Conservation (phyloP, 2,113 vertebrate genomes). For the Toxostoma redivivum region DNA sequence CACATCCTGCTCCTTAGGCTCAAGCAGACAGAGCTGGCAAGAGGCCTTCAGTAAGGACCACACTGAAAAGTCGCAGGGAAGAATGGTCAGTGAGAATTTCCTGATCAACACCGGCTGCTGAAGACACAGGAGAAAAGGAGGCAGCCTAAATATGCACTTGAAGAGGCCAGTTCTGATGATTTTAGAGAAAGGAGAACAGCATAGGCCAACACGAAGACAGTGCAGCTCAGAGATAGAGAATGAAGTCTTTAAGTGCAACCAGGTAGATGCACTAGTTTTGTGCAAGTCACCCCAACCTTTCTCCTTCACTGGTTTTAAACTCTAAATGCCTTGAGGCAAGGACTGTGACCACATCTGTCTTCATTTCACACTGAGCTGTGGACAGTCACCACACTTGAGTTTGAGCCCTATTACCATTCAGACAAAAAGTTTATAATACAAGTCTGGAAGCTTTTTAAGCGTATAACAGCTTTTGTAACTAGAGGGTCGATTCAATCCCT, state of each 20-base stretch:
- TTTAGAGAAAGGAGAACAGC: background rate
- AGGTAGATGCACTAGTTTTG: background rate
- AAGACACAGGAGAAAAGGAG: background rate
- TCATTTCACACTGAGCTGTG: background rate
- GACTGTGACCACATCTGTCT: background rate
- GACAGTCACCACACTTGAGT: background rate
- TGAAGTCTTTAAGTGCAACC: background rate
- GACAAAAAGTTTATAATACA: background rate
- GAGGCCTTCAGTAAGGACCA: background rate
- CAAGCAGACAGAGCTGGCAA: background rate
- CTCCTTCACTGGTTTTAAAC: background rate
- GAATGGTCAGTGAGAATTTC: background rate
- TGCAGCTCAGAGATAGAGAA: background rate
- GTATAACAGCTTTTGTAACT: background rate
- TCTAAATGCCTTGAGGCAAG: background rate
- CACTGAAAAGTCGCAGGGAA: background rate
- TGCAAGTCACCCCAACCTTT: background rate
- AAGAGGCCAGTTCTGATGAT: background rate
- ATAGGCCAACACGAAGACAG: background rate
- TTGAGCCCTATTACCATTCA: background rate
- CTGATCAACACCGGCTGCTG: rapidly evolving
- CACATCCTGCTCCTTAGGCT: background rate
- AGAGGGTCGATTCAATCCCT: background rate
- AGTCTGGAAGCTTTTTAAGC: background rate
- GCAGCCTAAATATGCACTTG: background rate